Evolutionary conservation across 2,888 invertebrate genomes (phyloP).

Genomic region (Synergus umbraculus): DNA sequence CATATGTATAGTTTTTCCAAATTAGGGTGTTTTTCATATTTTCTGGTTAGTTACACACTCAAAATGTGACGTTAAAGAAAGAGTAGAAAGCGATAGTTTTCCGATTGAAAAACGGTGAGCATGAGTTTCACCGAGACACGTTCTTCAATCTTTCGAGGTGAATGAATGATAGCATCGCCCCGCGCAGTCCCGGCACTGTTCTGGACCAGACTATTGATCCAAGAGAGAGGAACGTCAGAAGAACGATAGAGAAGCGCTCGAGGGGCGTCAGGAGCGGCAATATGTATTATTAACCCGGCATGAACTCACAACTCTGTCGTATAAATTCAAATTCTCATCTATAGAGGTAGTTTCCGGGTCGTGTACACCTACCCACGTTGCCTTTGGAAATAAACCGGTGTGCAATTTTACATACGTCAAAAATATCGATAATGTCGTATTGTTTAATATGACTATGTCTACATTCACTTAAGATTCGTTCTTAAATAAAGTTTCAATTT

Average conservation of each 20-base stretch:
- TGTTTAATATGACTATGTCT: not conserved
- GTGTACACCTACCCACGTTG: constrained; percentile 30
- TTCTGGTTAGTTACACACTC: no score
- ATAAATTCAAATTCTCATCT: constrained; percentile 58
- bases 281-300: constrained; percentile 67
- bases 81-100: no score
- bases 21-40: no score
- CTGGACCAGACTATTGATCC: constrained; percentile 74
- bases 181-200: constrained; percentile 65
- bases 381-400: not conserved
- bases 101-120: not conserved
- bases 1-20: no score
- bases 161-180: constrained; percentile 55
- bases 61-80: no score
- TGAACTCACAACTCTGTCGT: constrained; percentile 55
- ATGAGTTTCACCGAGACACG: constrained; percentile 47
- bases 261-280: constrained; percentile 59
- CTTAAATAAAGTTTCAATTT: no score
- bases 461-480: no score
- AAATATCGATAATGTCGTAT: not conserved
- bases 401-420: not conserved
- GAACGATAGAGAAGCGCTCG: constrained; percentile 42
- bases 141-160: constrained; percentile 47
- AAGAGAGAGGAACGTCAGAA: constrained; percentile 50
- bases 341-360: not conserved